These are phyloP conservation scores for Mus pahari DNA, from an alignment of 2,113 vertebrate genomes.

Conservation along the genomic window DNA sequence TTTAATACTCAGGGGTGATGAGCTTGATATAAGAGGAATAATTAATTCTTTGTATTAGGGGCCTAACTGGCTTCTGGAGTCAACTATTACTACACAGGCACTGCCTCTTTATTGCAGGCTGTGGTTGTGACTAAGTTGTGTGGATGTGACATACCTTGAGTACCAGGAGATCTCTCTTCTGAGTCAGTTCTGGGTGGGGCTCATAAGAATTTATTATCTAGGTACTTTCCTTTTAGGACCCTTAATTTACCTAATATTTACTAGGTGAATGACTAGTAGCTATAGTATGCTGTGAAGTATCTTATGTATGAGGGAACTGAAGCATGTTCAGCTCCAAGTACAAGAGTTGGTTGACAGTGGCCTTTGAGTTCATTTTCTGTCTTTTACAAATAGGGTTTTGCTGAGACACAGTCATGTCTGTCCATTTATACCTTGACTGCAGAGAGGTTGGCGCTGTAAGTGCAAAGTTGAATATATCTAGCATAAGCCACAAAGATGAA, in stretches of 20 bases:
- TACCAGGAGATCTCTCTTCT: not conserved
- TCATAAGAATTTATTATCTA: not conserved
- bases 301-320: not conserved
- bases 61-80: not conserved
- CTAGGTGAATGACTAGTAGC: not conserved
- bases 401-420: not conserved
- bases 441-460: not conserved
- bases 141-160: not conserved
- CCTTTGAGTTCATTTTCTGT: not conserved
- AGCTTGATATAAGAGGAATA: not conserved
- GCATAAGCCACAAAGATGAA: not conserved
- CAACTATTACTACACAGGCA: not conserved
- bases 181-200: too few relatives aligned
- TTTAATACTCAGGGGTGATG: not conserved
- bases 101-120: not conserved
- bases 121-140: not conserved
- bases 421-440: not conserved
- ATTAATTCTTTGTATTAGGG: not conserved
- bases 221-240: not conserved
- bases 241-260: not conserved
- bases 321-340: not conserved
- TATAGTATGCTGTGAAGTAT: not conserved
- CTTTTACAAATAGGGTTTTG: constrained; percentile 17
- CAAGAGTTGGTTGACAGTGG: not conserved
- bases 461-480: not conserved